These are phyloP conservation scores for Holothuria glaberrima DNA, from an alignment of 35 echinoderm and acorn worm species.

Conservation along the genomic window DNA sequence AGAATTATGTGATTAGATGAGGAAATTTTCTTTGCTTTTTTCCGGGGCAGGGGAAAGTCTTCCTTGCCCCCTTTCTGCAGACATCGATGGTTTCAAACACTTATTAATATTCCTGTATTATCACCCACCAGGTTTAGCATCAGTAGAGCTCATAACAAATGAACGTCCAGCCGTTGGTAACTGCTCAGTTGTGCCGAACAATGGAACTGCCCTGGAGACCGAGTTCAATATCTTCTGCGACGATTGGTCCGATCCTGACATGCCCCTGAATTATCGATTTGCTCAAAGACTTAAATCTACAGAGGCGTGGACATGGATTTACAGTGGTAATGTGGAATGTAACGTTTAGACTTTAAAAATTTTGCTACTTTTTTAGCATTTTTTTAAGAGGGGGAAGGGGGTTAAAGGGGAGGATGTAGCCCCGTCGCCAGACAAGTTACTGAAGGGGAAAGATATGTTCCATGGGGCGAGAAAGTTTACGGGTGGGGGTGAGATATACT, in stretches of 20 bases:
- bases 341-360: no score
- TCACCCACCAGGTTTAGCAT: conserved; percentile 63
- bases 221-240: conserved; percentile 85
- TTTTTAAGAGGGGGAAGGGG: no score
- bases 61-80: no score
- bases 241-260: conserved; percentile 84
- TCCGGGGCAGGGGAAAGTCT: no score
- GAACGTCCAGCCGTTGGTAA: conserved; percentile 82
- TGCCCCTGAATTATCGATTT: conserved; percentile 86
- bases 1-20: no score
- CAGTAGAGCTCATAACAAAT: conserved; percentile 80
- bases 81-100: not conserved
- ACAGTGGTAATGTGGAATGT: conserved; percentile 58
- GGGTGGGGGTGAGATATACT: no score
- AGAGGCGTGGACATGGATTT: conserved; percentile 89
- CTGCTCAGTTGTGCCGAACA: conserved; percentile 68
- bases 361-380: no score
- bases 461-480: no score
- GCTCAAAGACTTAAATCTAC: conserved; percentile 66
- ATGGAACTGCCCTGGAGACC: conserved; percentile 86
- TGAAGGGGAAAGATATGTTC: no score
- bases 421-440: no score
- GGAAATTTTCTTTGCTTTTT: no score
- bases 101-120: not conserved
- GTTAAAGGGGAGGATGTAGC: no score